phyloP scores from a whole-genome alignment of 2,113 vertebrate genomes.

The Eudyptes chrysolophus region DNA sequence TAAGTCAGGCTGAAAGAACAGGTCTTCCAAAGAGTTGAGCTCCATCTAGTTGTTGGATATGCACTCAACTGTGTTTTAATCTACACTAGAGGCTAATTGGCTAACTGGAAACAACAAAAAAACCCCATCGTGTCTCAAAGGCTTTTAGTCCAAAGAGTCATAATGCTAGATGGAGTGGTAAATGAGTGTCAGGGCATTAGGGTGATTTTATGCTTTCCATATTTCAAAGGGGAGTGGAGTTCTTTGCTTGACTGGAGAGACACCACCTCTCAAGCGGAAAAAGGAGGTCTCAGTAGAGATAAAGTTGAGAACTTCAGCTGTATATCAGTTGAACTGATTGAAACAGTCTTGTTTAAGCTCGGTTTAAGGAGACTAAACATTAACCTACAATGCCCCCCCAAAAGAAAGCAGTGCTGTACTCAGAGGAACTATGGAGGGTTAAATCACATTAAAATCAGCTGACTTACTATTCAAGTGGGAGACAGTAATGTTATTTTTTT shows the following conservation, averaged over 20 bases:
- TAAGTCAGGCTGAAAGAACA: background rate
- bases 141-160: background rate
- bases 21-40: background rate
- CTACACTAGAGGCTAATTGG: background rate
- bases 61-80: background rate
- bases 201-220: background rate
- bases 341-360: background rate
- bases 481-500: background rate
- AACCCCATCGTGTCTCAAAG: background rate
- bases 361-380: background rate
- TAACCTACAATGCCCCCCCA: background rate
- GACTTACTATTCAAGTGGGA: background rate
- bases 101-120: background rate
- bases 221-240: background rate
- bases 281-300: background rate
- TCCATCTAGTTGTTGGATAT: background rate
- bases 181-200: background rate
- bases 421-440: background rate
- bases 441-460: background rate
- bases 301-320: background rate
- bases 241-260: background rate
- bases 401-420: background rate
- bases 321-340: background rate
- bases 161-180: background rate
- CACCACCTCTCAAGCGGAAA: background rate